Percentiles rank a stretch among this genome's conserved stretches.
These are phyloP conservation scores for Acipenser transmontanus DNA, from an alignment of 2,797 vertebrate species.

Conservation along the genomic window DNA sequence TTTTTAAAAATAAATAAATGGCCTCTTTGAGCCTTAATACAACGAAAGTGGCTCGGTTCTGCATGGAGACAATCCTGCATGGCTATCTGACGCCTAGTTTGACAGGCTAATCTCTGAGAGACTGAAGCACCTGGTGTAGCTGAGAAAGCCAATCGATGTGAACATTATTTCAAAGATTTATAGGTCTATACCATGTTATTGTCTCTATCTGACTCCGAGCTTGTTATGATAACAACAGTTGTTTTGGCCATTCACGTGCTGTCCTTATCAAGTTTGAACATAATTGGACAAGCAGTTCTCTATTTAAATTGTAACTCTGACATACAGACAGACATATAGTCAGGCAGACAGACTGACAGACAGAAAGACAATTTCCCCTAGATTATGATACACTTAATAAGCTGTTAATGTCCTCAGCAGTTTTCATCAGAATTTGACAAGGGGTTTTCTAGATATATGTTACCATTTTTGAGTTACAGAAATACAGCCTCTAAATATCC, in stretches of 20 bases:
- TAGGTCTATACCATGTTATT: too few species aligned
- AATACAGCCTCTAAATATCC: too few species aligned
- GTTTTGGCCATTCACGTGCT: slow-evolving; percentile 52
- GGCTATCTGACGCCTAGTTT: slow-evolving; percentile 57
- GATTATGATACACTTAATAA: too few species aligned
- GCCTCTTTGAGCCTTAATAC: slow-evolving; percentile 47
- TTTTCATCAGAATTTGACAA: too few species aligned
- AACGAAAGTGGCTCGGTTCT: slow-evolving; percentile 59
- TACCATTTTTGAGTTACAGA: too few species aligned
- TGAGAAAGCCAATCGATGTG: slow-evolving; percentile 45
- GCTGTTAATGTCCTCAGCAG: too few species aligned
- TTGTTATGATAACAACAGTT: slow-evolving; percentile 65
- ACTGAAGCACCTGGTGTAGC: slow-evolving; percentile 53
- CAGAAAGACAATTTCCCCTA: slow-evolving; percentile 4
- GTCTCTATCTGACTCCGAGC: slow-evolving; percentile 65
- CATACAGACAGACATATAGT: slow-evolving; percentile 6
- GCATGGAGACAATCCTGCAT: slow-evolving; percentile 67
- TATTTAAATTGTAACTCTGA: too few species aligned
- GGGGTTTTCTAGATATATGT: too few species aligned
- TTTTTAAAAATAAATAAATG: slow-evolving; percentile 21
- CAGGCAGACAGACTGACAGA: slow-evolving; percentile 33
- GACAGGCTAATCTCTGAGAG: slow-evolving; percentile 61
- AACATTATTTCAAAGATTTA: too few species aligned
- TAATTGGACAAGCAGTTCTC: too few species aligned
- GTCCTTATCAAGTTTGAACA: neutral